phyloP scores from a whole-genome alignment of 2,888 invertebrate genomes.

The Osmoderma eremita region DNA sequence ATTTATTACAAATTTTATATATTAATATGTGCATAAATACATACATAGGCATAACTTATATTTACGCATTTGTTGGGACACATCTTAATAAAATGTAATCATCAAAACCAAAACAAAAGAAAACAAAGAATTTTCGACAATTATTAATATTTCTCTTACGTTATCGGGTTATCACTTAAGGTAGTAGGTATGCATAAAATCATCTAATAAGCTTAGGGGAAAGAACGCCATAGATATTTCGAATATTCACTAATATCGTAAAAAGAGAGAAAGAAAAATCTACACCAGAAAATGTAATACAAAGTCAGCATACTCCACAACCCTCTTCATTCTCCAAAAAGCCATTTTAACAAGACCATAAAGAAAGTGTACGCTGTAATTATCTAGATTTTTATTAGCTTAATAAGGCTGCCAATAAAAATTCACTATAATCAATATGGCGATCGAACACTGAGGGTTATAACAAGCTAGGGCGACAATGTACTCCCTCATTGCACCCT shows the following conservation, averaged over 20 bases:
- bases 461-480: slow-evolving; percentile 49
- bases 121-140: too few species aligned
- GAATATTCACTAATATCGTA: background rate
- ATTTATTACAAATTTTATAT: too few species aligned
- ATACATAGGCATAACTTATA: too few species aligned
- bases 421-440: slow-evolving; percentile 50
- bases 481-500: slow-evolving; percentile 52
- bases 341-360: slow-evolving; percentile 28
- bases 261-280: background rate
- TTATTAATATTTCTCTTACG: too few species aligned
- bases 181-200: background rate
- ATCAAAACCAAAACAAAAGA: too few species aligned
- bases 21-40: too few species aligned
- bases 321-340: slow-evolving; percentile 11
- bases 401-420: slow-evolving; percentile 50
- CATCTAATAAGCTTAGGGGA: background rate
- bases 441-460: slow-evolving; percentile 43
- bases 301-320: slow-evolving; percentile 2
- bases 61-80: too few species aligned
- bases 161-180: too few species aligned
- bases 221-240: background rate
- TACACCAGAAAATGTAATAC: background rate
- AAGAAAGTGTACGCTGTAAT: slow-evolving; percentile 34
- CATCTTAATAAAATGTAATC: too few species aligned
- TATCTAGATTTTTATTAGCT: slow-evolving; percentile 42